These are phyloP conservation scores for Karalla daura DNA, from an alignment of 2,797 vertebrate genomes.

Conservation along the genomic window DNA sequence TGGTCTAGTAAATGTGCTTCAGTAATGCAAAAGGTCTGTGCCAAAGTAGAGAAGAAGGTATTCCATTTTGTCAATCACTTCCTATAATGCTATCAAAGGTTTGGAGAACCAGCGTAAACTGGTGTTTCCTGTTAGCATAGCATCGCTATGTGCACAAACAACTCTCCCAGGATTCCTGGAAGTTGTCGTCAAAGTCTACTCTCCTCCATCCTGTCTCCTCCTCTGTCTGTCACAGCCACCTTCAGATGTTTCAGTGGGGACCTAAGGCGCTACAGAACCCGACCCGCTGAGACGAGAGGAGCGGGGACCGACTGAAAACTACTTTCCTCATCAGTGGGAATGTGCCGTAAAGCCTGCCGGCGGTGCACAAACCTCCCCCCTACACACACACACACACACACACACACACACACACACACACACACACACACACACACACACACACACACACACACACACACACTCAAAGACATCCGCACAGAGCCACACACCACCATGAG, in stretches of 20 bases:
- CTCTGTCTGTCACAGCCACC: slow-evolving; percentile 25
- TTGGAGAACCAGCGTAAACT: neutral
- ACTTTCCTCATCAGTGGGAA: slow-evolving; percentile 43
- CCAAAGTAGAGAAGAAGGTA: too few relatives aligned
- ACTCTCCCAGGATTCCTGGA: too few relatives aligned
- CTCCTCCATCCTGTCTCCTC: slow-evolving; percentile 5
- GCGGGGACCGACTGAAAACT: slow-evolving; percentile 21
- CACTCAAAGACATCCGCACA: neutral
- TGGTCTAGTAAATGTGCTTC: too few relatives aligned
- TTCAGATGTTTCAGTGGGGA: slow-evolving; percentile 39
- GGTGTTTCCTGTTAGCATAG: neutral
- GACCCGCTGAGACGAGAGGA: slow-evolving; percentile 41
- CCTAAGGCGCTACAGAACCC: slow-evolving; percentile 55
- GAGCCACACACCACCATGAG: slow-evolving; percentile 19
- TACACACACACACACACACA: too few relatives aligned
- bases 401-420: neutral
- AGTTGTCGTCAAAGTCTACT: slow-evolving; percentile 26
- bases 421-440: neutral
- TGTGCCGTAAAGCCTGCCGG: slow-evolving; percentile 49
- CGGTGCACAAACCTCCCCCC: slow-evolving; percentile 6
- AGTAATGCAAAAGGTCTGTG: too few relatives aligned
- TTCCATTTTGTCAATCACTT: neutral
- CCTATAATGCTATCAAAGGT: neutral
- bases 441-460: neutral
- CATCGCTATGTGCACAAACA: too few relatives aligned